phyloP scores from a whole-genome alignment of 2,888 invertebrate genomes.

The Campopleginae sp. region DNA sequence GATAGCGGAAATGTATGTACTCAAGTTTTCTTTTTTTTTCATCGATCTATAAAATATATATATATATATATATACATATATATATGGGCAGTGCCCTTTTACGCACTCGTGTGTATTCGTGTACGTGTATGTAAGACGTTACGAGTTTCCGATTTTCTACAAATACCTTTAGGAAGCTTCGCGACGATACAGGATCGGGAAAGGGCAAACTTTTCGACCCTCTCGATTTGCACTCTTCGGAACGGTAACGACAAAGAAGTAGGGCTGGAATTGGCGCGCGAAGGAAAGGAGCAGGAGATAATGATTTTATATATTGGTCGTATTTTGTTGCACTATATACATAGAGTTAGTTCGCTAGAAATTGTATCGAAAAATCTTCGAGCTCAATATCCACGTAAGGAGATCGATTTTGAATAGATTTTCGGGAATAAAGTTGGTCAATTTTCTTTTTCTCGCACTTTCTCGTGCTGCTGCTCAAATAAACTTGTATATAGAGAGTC shows the following conservation, averaged over 20 bases:
- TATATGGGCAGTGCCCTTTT: neutral
- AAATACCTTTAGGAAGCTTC: constrained; percentile 40
- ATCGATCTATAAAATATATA: neutral
- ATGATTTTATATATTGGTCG: neutral
- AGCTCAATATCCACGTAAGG: constrained; percentile 51
- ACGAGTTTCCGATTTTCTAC: constrained; percentile 32
- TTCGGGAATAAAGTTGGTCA: constrained; percentile 55
- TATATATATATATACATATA: neutral
- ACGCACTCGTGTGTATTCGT: neutral
- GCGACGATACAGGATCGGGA: constrained; percentile 18
- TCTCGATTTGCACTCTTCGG: constrained; percentile 52
- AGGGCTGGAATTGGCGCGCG: constrained; percentile 8
- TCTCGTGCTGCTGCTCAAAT: constrained; percentile 10
- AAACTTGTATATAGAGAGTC: constrained; percentile 12
- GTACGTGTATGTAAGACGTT: constrained; percentile 15
- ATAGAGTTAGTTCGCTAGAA: constrained; percentile 17
- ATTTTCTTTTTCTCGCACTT: constrained; percentile 17
- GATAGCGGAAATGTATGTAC: constrained; percentile 24
- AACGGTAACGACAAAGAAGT: constrained; percentile 27
- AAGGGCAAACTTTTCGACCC: constrained; percentile 55
- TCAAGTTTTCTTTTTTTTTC: constrained; percentile 20
- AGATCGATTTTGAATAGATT: constrained; percentile 59
- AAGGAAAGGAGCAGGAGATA: neutral
- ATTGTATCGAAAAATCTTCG: constrained; percentile 49
- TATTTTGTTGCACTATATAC: constrained; percentile 6